Conservation (phyloP, 2,888 invertebrate species). For the Leptopilina drosophilae region DNA sequence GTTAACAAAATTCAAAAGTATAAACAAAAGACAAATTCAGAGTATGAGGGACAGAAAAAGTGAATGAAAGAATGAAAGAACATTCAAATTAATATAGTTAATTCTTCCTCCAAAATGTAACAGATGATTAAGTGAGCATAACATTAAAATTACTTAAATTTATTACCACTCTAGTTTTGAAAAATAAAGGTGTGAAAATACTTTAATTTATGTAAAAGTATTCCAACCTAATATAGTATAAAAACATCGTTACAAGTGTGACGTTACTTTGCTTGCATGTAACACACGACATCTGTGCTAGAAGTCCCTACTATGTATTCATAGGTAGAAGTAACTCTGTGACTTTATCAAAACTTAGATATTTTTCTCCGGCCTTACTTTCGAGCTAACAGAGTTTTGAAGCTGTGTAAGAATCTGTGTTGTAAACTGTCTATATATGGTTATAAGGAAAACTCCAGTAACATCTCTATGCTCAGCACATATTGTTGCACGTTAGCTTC, state of each 20-base stretch:
- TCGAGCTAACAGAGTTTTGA: constrained; percentile 26
- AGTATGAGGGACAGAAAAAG: no score
- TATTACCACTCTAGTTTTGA: not conserved
- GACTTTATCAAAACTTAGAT: constrained; percentile 67
- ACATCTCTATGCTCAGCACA: constrained; percentile 36
- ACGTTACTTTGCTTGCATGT: constrained; percentile 41
- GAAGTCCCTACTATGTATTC: constrained; percentile 63
- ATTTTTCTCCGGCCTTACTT: constrained; percentile 56
- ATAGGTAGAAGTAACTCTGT: constrained; percentile 58
- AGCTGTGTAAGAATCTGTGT: constrained; percentile 30
- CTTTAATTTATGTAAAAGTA: not conserved
- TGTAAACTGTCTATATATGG: constrained; percentile 13
- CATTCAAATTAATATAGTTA: no score
- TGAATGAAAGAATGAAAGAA: no score
- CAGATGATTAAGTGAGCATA: no score
- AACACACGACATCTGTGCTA: constrained; percentile 18
- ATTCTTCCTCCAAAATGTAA: no score
- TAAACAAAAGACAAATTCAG: no score
- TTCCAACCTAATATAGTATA: not conserved
- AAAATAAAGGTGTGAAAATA: not conserved
- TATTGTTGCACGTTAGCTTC: constrained; percentile 22
- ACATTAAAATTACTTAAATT: no score
- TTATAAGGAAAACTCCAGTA: constrained; percentile 7
- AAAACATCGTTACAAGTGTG: constrained; percentile 42
- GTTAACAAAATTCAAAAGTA: no score